Evolutionary conservation across 2,888 invertebrate species (phyloP).

Genomic region (Lacanobia oleracea): DNA sequence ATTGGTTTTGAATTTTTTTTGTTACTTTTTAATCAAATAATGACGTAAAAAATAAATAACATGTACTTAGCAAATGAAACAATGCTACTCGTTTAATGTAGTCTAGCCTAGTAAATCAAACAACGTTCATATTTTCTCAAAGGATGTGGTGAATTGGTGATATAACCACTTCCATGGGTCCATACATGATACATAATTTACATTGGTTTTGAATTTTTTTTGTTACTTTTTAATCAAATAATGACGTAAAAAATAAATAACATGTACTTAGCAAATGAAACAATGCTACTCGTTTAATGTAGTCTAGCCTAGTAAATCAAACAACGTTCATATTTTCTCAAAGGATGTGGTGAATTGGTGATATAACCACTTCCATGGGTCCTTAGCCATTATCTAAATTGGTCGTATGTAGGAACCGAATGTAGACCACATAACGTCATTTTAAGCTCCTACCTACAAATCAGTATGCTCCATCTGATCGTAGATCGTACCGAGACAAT

Average conservation of each 20-base stretch:
- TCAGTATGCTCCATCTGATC: constrained; percentile 19
- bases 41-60: neutral
- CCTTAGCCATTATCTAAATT: constrained; percentile 53
- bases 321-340: constrained; percentile 40
- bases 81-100: neutral
- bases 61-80: neutral
- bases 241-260: neutral
- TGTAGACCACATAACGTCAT: constrained; percentile 40
- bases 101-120: constrained; percentile 9
- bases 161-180: constrained; percentile 59
- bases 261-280: neutral
- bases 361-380: constrained; percentile 59
- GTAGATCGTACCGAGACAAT: constrained; percentile 16
- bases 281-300: neutral
- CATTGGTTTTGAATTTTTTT: neutral
- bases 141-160: constrained; percentile 69
- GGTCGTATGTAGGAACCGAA: constrained; percentile 21
- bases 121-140: constrained; percentile 39
- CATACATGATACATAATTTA: neutral
- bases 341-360: constrained; percentile 68
- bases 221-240: neutral
- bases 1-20: neutral
- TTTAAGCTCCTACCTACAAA: constrained; percentile 34
- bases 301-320: constrained; percentile 7
- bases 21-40: neutral